Base-by-base conservation (phyloP, 2,888 invertebrate genomes). In the Megaustenia siamemsis region DNA sequence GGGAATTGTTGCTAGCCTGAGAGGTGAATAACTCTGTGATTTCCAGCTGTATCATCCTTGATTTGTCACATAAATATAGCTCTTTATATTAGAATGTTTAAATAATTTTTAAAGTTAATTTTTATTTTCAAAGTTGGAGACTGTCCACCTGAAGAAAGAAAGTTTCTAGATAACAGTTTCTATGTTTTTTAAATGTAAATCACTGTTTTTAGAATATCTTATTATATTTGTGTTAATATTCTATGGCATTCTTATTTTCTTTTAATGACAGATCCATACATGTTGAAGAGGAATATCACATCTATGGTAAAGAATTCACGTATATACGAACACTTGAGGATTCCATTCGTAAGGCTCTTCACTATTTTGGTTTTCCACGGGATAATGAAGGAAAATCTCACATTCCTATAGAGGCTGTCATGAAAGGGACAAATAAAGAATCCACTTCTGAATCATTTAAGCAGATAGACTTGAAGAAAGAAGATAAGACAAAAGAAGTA, bases 281-380 rank as follows among this genome's bases (percentile, higher is more conserved):
- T 92, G 60, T 89, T 90, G 10, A 94, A 94, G 87, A 92, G 94
- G 80, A 95, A 95, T 91, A 89, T 95, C 35, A 93, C 94, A 5
- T 90, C 95, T 73, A 93, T 94, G 63, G 92, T 95, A 60, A 93
- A 93, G 76, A 94, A 94, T 86, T 91, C 92, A 32, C 90, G 93
- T 66, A 92, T 95, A 43, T 94, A 94, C 89, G 94, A 95, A 63
- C 95, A 94, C 88, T 94, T 95, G 91, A 94, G 75, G 94, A 94
- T 56, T 94, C 94, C 71, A 90, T 95, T 53, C 91, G 94, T 75
- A 92, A 92, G 35, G 93, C 95, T 1, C 95, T 94, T 87, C 89
- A 92, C 40, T 95, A 95, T 90, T 95, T 95, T 92, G 94, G 87
- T 53, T 84, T 90, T 69, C 91, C 91, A 0, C 87, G 90, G 15